Evolutionary conservation across 2,888 invertebrate genomes (phyloP).

Genomic region (Limnephilus marmoratus): DNA sequence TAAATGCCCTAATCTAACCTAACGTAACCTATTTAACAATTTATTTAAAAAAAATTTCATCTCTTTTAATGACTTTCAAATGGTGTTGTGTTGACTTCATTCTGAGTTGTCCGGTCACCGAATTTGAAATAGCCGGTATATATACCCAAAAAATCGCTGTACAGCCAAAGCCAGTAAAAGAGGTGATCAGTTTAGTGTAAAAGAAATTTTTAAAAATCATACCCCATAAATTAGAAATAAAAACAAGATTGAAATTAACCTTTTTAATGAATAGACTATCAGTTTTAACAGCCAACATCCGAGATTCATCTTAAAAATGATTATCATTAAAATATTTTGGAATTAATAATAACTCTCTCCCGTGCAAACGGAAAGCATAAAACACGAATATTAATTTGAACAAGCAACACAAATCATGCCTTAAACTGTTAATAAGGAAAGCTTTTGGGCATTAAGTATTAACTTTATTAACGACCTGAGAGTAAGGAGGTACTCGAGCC

Average conservation of each 20-base stretch:
- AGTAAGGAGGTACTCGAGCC: conserved; percentile 2
- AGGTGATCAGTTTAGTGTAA: too few relatives aligned
- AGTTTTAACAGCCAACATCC: neutral
- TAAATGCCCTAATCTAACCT: too few relatives aligned
- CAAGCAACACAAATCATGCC: conserved; percentile 62
- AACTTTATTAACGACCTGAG: conserved; percentile 61
- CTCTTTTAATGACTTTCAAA: too few relatives aligned
- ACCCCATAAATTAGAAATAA: too few relatives aligned
- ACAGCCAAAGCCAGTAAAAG: too few relatives aligned
- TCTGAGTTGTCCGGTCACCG: too few relatives aligned
- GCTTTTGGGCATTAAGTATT: conserved; percentile 57
- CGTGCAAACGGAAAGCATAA: conserved; percentile 25
- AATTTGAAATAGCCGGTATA: too few relatives aligned
- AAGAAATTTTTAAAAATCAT: too few relatives aligned
- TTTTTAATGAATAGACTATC: neutral
- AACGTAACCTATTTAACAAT: too few relatives aligned
- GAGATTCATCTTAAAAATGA: neutral
- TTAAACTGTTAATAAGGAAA: conserved; percentile 59
- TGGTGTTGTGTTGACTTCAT: too few relatives aligned
- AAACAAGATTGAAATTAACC: neutral
- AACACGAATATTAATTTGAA: conserved; percentile 63
- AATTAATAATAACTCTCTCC: neutral
- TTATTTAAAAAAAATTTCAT: too few relatives aligned
- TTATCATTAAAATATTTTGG: neutral
- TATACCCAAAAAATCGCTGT: too few relatives aligned